Evolutionary conservation across 2,797 vertebrate genomes (phyloP).

Genomic region (Ibycter americanus): DNA sequence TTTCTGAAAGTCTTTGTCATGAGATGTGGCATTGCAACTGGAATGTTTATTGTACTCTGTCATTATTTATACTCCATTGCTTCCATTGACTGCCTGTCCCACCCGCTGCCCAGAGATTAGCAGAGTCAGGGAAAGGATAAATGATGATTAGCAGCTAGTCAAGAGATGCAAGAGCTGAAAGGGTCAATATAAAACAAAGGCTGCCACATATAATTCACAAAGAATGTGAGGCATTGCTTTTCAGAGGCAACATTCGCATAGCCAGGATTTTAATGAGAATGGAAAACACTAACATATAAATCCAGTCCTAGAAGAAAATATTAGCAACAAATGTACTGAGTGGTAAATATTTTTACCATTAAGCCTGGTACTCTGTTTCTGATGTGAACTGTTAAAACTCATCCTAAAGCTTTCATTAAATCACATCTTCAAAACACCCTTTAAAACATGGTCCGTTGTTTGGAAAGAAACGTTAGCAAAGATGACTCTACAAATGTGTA

Average conservation of each 20-base stretch:
- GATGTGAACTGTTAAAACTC: neutral
- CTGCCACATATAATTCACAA: neutral
- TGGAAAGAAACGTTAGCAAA: neutral
- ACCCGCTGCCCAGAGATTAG: constrained; percentile 17
- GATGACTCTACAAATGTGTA: neutral
- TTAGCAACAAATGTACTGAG: neutral
- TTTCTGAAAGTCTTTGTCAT: neutral
- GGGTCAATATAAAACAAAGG: constrained; percentile 7
- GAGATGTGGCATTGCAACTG: neutral
- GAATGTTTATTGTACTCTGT: neutral
- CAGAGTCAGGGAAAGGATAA: neutral
- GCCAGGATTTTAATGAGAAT: neutral
- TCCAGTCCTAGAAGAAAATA: neutral
- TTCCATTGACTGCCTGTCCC: neutral
- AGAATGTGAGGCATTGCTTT: constrained; percentile 12
- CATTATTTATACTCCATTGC: neutral
- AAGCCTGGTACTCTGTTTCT: neutral
- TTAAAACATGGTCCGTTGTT: neutral
- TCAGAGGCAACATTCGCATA: neutral
- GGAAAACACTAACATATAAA: constrained; percentile 27
- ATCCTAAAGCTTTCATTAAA: neutral
- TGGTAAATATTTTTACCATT: constrained; percentile 25
- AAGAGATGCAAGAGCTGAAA: neutral
- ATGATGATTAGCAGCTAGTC: neutral
- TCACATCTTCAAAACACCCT: neutral